A percentile compares a stretch with the other conserved stretches of the same genome.
phyloP scores from a whole-genome alignment of 53 echinoderm and acorn worm species.

The Paracentrotus lividus region DNA sequence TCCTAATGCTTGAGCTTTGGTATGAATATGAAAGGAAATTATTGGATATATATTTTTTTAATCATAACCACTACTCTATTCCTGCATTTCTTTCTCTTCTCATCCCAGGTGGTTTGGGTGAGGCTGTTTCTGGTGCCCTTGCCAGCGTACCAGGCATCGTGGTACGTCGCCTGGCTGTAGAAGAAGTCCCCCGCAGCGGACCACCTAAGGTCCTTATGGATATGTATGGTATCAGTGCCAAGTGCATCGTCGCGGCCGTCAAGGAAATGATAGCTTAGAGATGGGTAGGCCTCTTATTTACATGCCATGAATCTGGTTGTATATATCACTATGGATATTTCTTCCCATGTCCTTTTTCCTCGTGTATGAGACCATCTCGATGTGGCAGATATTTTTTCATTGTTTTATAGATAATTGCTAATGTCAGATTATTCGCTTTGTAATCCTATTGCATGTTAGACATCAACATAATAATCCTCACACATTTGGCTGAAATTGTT shows the following conservation, averaged over 20 bases:
- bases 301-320: background rate
- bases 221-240: conserved; percentile 89
- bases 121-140: conserved; percentile 89
- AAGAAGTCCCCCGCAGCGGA: conserved; percentile 81
- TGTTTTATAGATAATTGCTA: background rate
- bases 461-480: background rate
- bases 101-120: conserved; percentile 90
- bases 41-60: too few relatives aligned
- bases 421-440: background rate
- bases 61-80: background rate
- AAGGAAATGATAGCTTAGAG: conserved; percentile 49
- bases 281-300: background rate
- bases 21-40: too few relatives aligned
- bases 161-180: conserved; percentile 81
- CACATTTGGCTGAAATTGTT: background rate
- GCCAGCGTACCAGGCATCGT: conserved; percentile 72
- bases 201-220: conserved; percentile 80
- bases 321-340: background rate
- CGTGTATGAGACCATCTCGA: background rate
- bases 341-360: background rate
- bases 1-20: too few relatives aligned
- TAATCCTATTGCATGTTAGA: background rate
- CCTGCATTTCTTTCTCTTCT: background rate
- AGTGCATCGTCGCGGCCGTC: conserved; percentile 70
- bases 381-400: background rate